Conservation (phyloP, 2,888 invertebrate species). For the Tipula helvola region DNA sequence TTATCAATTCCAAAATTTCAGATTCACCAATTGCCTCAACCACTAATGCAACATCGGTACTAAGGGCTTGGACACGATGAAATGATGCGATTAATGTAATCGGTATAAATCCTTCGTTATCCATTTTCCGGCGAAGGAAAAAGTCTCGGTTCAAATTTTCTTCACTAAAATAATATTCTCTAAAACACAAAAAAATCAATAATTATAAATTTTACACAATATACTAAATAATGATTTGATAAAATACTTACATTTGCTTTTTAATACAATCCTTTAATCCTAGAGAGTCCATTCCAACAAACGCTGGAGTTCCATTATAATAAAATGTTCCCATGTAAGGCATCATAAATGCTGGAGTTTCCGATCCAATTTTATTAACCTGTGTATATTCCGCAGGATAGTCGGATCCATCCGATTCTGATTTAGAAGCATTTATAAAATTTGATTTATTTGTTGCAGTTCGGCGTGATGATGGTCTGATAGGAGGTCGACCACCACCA, state of each 20-base stretch:
- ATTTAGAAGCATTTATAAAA: background rate
- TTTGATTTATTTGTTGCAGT: constrained; percentile 22
- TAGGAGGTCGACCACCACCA: constrained; percentile 35
- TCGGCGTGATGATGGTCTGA: constrained; percentile 33
- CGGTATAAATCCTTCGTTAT: constrained; percentile 82
- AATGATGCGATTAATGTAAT: constrained; percentile 91
- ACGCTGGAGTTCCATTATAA: constrained; percentile 31
- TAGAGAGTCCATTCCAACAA: constrained; percentile 34
- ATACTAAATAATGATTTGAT: constrained; percentile 6
- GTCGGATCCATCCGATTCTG: constrained; percentile 34
- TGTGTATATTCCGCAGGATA: constrained; percentile 37
- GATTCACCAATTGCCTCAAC: constrained; percentile 77
- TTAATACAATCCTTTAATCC: constrained; percentile 72
- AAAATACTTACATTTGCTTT: constrained; percentile 73
- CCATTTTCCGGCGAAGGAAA: constrained; percentile 95
- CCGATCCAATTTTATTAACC: constrained; percentile 22
- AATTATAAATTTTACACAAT: constrained; percentile 6
- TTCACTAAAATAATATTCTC: constrained; percentile 98
- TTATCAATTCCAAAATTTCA: constrained; percentile 67
- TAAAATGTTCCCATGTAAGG: constrained; percentile 35
- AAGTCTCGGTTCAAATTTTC: constrained; percentile 93
- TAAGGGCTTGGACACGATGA: constrained; percentile 81
- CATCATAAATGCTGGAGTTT: constrained; percentile 23
- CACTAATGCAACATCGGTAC: constrained; percentile 71
- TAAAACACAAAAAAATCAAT: constrained; percentile 37